A percentile compares a stretch with the other conserved stretches of the same genome.
Evolutionary conservation across 2,113 vertebrate species (phyloP).

Genomic region (Pionites leucogaster): DNA sequence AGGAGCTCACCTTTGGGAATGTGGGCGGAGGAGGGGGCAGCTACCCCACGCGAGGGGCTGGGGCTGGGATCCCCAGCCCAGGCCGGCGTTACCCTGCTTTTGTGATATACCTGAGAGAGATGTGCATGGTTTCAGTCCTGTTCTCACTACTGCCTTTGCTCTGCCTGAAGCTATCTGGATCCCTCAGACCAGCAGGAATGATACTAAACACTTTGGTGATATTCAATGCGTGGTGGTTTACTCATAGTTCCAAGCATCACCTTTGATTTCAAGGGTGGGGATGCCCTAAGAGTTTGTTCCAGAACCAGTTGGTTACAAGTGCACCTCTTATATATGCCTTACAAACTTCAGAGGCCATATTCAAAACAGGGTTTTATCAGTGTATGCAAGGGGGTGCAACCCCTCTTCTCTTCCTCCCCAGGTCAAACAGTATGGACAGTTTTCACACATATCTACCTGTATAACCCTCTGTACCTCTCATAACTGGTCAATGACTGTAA

Average conservation of each 20-base stretch:
- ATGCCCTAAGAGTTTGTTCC: slow-evolving; percentile 81
- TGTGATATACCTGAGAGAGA: not conserved
- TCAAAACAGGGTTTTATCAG: slow-evolving; percentile 98
- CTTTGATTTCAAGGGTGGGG: slow-evolving; percentile 69
- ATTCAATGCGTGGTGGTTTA: slow-evolving; percentile 42
- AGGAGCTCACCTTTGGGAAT: not conserved
- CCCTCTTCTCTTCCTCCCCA: slow-evolving; percentile 85
- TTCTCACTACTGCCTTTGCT: slow-evolving; percentile 3
- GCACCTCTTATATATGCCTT: slow-evolving; percentile 98
- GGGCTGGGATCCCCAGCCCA: not conserved
- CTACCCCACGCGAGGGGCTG: not conserved
- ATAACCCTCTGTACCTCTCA: slow-evolving; percentile 99
- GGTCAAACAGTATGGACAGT: slow-evolving; percentile 92
- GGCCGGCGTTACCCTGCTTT: not conserved
- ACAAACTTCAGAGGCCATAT: slow-evolving; percentile 99
- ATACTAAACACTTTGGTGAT: slow-evolving; percentile 52
- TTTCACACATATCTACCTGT: slow-evolving; percentile 99
- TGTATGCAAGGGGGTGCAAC: slow-evolving; percentile 92
- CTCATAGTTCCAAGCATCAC: slow-evolving; percentile 55
- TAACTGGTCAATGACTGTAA: slow-evolving; percentile 99
- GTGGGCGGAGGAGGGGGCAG: not conserved
- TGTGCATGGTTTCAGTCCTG: not conserved
- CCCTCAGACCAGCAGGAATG: slow-evolving; percentile 41
- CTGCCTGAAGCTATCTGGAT: slow-evolving; percentile 45
- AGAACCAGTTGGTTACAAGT: slow-evolving; percentile 90